Conservation (phyloP, 2,113 vertebrate species). For the Phocoena sinus region DNA sequence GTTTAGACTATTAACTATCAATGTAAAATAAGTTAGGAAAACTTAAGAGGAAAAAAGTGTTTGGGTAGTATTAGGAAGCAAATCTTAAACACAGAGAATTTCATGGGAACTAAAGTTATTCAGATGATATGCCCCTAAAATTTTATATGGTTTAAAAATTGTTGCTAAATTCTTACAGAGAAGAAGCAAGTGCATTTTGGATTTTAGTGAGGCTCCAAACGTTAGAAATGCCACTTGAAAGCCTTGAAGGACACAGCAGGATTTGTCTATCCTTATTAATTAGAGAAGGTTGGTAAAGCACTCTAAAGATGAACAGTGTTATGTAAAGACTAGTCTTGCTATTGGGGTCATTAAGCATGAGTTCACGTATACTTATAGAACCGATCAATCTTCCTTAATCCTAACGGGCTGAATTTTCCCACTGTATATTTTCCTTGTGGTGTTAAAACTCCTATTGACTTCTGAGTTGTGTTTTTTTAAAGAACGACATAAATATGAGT, state of each 20-base stretch:
- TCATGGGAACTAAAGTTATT: not conserved
- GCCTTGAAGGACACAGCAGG: not conserved
- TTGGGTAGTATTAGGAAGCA: not conserved
- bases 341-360: not conserved
- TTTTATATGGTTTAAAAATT: slow-evolving; percentile 3
- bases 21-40: not conserved
- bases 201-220: not conserved
- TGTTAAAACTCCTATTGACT: not conserved
- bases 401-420: not conserved
- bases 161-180: not conserved
- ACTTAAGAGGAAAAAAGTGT: not conserved
- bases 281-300: not conserved
- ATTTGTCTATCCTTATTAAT: not conserved
- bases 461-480: not conserved
- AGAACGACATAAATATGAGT: not conserved
- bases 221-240: not conserved
- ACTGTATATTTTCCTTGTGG: not conserved
- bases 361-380: not conserved
- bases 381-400: not conserved
- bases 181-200: slow-evolving; percentile 6
- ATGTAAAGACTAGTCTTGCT: not conserved
- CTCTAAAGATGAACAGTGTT: not conserved
- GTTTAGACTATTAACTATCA: not conserved
- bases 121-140: not conserved
- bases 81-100: not conserved